Evolutionary conservation across 2,797 vertebrate species (phyloP).

Genomic region (Simalia tracyae): DNA sequence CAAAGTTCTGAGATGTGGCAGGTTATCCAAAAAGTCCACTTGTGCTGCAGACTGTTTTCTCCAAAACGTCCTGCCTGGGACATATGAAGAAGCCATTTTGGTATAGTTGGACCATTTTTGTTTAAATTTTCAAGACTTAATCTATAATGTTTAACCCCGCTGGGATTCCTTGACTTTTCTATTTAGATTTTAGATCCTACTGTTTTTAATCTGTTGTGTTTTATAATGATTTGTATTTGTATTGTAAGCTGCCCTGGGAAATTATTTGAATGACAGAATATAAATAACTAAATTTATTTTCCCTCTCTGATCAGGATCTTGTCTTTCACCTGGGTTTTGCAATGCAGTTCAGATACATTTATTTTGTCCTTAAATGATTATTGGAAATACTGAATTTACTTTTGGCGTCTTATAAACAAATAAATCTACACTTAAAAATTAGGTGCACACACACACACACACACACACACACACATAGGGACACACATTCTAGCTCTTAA

Average conservation of each 20-base stretch:
- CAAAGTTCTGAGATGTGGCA: neutral
- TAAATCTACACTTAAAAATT: neutral
- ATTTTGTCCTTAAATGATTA: neutral
- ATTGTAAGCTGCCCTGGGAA: neutral
- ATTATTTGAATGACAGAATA: constrained; percentile 3
- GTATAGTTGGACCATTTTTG: neutral
- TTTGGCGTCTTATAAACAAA: neutral
- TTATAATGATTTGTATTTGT: neutral
- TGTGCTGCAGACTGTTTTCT: neutral
- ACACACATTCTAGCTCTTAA: neutral
- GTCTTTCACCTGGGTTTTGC: constrained; percentile 6
- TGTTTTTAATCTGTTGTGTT: neutral
- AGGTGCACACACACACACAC: neutral
- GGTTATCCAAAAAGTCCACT: neutral
- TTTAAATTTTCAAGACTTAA: neutral
- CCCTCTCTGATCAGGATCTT: neutral
- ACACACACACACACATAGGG: no score
- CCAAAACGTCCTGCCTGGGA: neutral
- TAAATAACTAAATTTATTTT: constrained; percentile 3
- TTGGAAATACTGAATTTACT: neutral
- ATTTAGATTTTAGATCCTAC: neutral
- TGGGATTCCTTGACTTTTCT: neutral
- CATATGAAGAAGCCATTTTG: neutral
- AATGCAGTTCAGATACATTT: constrained; percentile 11
- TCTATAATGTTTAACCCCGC: neutral